Percentiles rank a stretch among this genome's conserved stretches.
phyloP scores from a whole-genome alignment of 2,113 vertebrate species.

The Nibea albiflora region DNA sequence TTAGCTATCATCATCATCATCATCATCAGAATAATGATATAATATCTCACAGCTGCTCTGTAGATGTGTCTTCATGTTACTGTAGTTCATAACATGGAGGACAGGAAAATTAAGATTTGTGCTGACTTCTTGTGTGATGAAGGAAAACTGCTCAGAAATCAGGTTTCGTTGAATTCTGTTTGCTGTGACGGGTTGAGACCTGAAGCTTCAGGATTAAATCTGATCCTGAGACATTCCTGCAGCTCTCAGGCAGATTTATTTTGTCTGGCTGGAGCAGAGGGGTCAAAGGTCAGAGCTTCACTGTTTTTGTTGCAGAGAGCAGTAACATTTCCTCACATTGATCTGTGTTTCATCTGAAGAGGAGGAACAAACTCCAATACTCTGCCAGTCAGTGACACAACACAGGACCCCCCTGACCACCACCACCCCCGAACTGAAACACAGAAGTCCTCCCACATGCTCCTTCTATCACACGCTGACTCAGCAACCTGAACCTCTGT shows the following conservation, averaged over 20 bases:
- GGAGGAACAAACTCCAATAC: slow-evolving; percentile 3
- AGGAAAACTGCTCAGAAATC: too few species aligned
- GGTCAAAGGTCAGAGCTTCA: slow-evolving; percentile 29
- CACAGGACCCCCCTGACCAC: background rate
- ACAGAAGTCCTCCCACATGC: background rate
- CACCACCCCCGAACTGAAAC: background rate
- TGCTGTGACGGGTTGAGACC: too few species aligned
- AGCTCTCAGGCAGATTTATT: background rate
- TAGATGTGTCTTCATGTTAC: too few species aligned
- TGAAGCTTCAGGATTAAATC: background rate
- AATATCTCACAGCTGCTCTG: too few species aligned
- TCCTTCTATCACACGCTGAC: too few species aligned
- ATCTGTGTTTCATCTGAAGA: slow-evolving; percentile 1
- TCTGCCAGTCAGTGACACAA: slow-evolving; percentile 19
- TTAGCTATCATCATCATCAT: too few species aligned
- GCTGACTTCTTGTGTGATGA: too few species aligned
- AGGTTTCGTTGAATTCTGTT: too few species aligned
- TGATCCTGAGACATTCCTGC: slow-evolving; percentile 2
- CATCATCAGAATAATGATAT: too few species aligned
- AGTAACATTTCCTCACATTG: background rate
- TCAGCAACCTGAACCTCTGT: background rate
- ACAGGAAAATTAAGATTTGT: too few species aligned
- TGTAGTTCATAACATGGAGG: too few species aligned
- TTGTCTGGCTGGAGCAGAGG: too few species aligned
- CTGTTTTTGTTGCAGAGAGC: background rate